A percentile compares a stretch with the other conserved stretches of the same genome.
Conservation (phyloP, 1,140 invertebrate genomes). For the Drosophila cardini region DNA sequence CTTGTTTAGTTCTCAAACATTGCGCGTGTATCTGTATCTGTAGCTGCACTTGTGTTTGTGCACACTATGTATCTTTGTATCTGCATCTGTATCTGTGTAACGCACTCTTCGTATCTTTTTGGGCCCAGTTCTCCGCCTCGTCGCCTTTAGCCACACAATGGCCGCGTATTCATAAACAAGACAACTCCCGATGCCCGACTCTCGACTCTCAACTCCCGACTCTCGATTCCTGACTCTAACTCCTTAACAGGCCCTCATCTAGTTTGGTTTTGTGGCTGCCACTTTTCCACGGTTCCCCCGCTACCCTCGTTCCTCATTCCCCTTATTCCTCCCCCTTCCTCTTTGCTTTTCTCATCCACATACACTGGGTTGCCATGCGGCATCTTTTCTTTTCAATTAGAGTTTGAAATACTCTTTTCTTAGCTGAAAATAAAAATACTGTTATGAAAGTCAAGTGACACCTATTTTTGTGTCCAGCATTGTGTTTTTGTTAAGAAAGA, state of each 20-base stretch:
- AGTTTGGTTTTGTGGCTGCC: constrained; percentile 50
- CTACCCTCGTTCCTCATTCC: too few relatives aligned
- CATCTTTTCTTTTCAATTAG: constrained; percentile 10
- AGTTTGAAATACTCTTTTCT: background rate
- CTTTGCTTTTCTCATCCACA: background rate
- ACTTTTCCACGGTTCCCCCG: constrained; percentile 21
- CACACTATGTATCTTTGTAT: constrained; percentile 12
- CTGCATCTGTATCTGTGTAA: constrained; percentile 45
- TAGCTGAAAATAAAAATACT: too few relatives aligned
- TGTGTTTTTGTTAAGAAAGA: too few relatives aligned
- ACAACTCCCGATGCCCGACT: constrained; percentile 34
- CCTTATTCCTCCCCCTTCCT: too few relatives aligned
- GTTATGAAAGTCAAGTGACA: too few relatives aligned
- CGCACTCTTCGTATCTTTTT: constrained; percentile 34
- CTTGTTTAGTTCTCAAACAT: constrained; percentile 76
- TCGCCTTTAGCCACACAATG: constrained; percentile 61
- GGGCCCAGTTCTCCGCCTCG: constrained; percentile 50
- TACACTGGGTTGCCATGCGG: constrained; percentile 34
- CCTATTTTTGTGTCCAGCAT: too few relatives aligned
- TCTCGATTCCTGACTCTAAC: background rate
- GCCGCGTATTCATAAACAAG: constrained; percentile 76
- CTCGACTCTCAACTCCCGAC: constrained; percentile 12
- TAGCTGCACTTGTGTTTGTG: constrained; percentile 32
- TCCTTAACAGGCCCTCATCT: constrained; percentile 56
- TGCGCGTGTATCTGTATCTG: constrained; percentile 32